Evolutionary conservation across 2,888 invertebrate species (phyloP), one percentile per base, ranked within the genome.

Genomic region (Phyllotreta cruciferae): DNA sequence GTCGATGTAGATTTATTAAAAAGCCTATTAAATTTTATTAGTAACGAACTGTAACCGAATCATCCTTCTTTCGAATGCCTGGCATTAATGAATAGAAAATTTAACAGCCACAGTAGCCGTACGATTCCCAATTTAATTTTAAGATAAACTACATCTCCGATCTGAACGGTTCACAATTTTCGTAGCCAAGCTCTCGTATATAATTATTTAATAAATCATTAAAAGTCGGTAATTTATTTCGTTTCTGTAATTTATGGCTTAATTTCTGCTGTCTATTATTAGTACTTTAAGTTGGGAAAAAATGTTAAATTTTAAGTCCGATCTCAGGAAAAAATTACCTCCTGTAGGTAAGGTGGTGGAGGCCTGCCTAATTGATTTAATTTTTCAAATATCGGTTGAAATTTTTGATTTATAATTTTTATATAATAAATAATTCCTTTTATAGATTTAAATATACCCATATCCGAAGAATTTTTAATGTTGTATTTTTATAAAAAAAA

Each of bases 181-280:
- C 9, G 11, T 44, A 13, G 10, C 14, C 9, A 44, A 9, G 10
- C 44, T 24, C 24, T 49, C 49, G 49, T 49, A 35, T 52, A 37
- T 52, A 52, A 52, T 52, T 52, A 52, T 52, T 37, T 14, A 52
- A 37, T 52, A 52, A 49, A 37, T 52, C 52, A 52, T 37, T 52
- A 37, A 52, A 52, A 52, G 6, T 8, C 11, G 36, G 36, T 35
- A 49, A 36, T 49, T 52, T 10, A 4, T 38, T 52, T 37, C 6
- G 8, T 37, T 52, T 52, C 24, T 3, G 14, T 10, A 37, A 52
- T 52, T 37, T 52, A 52, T 52, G 10, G 38, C 52, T 50, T 36
- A 50, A 50, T 50, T 50, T 49, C 49, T 50, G 24, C 24, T 24
- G 24, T 24, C 24, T 24, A 24, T 24, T 24, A 24, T 24, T 24